Evolutionary conservation across 23 tunicate species (phyloP), one percentile per base, ranked within the genome.

Genomic region (Trididemnum clinides): DNA sequence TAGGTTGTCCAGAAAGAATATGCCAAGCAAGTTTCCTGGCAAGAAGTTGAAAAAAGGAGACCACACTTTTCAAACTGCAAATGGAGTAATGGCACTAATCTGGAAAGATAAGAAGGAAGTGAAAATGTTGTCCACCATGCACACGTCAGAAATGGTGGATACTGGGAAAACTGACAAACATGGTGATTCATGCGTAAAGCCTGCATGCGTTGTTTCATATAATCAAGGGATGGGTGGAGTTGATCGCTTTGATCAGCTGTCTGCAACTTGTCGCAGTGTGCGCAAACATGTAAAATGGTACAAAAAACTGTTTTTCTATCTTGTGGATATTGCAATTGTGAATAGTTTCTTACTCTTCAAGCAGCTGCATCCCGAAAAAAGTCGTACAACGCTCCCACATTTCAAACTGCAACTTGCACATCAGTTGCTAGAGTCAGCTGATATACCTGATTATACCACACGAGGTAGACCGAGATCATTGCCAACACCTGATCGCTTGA

Each of bases 21-120:
- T 76, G 82, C 63, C 82, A 76, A 76, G 62, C 32, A 44, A 76
- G 33, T 44, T 76, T 1, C 62, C 62, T 38, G 82, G 62, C 33
- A 76, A 76, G 34, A 76, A 76, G 32, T 0, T 38, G 82, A 76
- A 76, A 50, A 76, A 39, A 76, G 82, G 82, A 26, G 82, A 76
- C 20, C 59, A 39, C 15, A 39, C 34, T 38, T 38, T 38, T 25
- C 18, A 28, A 39, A 50, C 59, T 7, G 82, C 59, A 39, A 44
- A 76, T 76, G 82, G 65, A 38, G 32, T 76, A 25, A 44, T 76
- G 62, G 82, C 62, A 44, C 0, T 76, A 29, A 38, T 39, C 32
- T 76, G 82, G 82, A 76, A 76, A 76, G 82, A 76, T 29, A 76
- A 44, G 63, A 28, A 1, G 32, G 63, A 71, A 12, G 82, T 76